These are phyloP conservation scores for Gastrophryne carolinensis DNA, from an alignment of 2,797 vertebrate genomes.

Conservation along the genomic window DNA sequence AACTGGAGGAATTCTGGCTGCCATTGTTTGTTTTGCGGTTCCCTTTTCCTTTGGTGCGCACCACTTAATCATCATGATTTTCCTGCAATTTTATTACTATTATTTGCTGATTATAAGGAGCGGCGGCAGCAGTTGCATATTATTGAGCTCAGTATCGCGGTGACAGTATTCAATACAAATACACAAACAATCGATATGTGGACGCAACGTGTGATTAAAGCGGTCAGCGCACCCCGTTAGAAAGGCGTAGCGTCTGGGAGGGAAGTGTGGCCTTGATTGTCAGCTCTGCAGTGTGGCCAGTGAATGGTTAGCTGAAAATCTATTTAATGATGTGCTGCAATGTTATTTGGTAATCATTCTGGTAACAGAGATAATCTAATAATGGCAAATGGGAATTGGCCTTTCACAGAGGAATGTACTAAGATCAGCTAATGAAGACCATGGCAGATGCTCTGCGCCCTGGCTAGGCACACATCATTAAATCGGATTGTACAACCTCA, in stretches of 20 bases:
- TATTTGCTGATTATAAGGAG: slow-evolving; percentile 36
- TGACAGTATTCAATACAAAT: slow-evolving; percentile 38
- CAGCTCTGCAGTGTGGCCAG: neutral
- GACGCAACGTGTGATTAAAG: slow-evolving; percentile 27
- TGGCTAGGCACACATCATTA: too few species aligned
- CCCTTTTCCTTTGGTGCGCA: neutral
- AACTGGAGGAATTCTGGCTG: neutral
- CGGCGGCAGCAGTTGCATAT: slow-evolving; percentile 8
- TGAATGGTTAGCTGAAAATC: neutral
- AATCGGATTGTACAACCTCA: too few species aligned
- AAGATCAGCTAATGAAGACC: too few species aligned
- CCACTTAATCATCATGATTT: slow-evolving; percentile 37
- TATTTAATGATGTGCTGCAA: neutral
- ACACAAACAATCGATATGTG: slow-evolving; percentile 46
- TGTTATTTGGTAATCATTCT: neutral
- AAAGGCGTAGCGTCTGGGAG: neutral
- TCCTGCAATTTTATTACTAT: slow-evolving; percentile 28
- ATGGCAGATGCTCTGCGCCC: too few species aligned
- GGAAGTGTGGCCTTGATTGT: neutral
- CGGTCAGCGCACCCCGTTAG: neutral
- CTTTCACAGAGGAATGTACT: neutral
- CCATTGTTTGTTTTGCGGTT: slow-evolving; percentile 2
- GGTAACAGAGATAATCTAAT: neutral
- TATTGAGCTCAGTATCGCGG: slow-evolving; percentile 1
- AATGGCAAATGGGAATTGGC: neutral